phyloP scores from a whole-genome alignment of 2,888 invertebrate genomes.

The Dryocosmus kuriphilus region DNA sequence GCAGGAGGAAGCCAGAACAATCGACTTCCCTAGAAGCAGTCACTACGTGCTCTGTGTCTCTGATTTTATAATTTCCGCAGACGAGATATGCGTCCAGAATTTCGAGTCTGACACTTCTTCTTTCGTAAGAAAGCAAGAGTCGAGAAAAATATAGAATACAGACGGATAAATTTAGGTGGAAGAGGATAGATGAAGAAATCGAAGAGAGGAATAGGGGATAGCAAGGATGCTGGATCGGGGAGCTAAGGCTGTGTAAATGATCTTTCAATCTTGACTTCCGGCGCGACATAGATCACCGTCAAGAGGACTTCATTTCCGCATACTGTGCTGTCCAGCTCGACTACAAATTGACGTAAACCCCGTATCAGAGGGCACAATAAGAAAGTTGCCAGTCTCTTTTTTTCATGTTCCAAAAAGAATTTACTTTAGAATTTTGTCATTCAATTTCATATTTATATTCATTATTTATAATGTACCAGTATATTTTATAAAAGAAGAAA shows the following conservation, averaged over 20 bases:
- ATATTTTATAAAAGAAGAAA: not conserved
- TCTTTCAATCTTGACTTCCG: conserved; percentile 54
- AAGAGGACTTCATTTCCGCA: conserved; percentile 56
- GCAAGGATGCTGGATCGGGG: conserved; percentile 23
- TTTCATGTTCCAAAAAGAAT: conserved; percentile 4
- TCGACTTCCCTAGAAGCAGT: not conserved
- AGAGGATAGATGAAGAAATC: conserved; percentile 37
- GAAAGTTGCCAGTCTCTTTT: conserved; percentile 16
- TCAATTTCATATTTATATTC: not conserved
- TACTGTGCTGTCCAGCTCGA: conserved; percentile 17
- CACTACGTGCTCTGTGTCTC: conserved; percentile 76
- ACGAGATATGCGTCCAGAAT: conserved; percentile 58
- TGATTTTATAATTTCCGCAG: conserved; percentile 78
- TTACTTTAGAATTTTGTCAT: not conserved
- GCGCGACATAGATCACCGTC: conserved; percentile 56
- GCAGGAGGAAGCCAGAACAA: conserved; percentile 7
- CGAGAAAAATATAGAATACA: conserved; percentile 33
- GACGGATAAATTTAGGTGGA: conserved; percentile 20
- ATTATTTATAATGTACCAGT: not conserved
- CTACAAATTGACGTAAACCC: conserved; percentile 11
- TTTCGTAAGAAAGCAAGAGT: conserved; percentile 9
- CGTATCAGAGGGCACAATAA: conserved; percentile 13
- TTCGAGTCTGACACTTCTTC: conserved; percentile 1
- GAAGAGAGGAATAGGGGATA: conserved; percentile 29
- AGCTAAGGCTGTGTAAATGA: conserved; percentile 48